Percentiles rank a stretch among this genome's conserved stretches.
These are phyloP conservation scores for Gymnocypris eckloni DNA, from an alignment of 2,797 vertebrate species.

Conservation along the genomic window DNA sequence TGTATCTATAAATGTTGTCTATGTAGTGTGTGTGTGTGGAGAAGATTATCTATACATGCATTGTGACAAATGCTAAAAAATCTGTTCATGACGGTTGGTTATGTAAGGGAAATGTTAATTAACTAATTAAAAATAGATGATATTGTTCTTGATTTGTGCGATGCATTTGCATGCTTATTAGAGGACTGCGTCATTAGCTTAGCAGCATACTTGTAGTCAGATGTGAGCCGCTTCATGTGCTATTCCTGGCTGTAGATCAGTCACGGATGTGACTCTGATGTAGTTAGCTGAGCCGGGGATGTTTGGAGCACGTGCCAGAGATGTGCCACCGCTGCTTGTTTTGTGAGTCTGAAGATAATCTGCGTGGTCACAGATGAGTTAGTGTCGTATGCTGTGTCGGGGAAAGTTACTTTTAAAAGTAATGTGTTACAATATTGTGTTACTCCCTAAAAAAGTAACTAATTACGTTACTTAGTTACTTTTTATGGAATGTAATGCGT, in stretches of 20 bases:
- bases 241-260: neutral
- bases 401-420: no score
- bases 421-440: no score
- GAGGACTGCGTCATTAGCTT: slow-evolving; percentile 1
- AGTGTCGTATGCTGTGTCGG: neutral
- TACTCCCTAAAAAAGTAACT: no score
- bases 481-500: no score
- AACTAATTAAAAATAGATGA: neutral
- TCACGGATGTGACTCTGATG: neutral
- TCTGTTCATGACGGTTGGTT: neutral
- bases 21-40: neutral
- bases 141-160: neutral
- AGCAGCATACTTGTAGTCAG: neutral
- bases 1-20: neutral
- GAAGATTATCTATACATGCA: neutral
- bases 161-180: neutral
- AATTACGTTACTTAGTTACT: no score
- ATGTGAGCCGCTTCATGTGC: neutral
- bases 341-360: slow-evolving; percentile 14
- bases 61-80: neutral
- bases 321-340: neutral
- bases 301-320: slow-evolving; percentile 12
- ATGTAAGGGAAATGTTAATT: neutral
- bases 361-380: slow-evolving; percentile 17
- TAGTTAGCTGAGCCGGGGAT: neutral